Evolutionary conservation across 1,140 invertebrate genomes (phyloP).

Genomic region (Rhagoletis zephyria): DNA sequence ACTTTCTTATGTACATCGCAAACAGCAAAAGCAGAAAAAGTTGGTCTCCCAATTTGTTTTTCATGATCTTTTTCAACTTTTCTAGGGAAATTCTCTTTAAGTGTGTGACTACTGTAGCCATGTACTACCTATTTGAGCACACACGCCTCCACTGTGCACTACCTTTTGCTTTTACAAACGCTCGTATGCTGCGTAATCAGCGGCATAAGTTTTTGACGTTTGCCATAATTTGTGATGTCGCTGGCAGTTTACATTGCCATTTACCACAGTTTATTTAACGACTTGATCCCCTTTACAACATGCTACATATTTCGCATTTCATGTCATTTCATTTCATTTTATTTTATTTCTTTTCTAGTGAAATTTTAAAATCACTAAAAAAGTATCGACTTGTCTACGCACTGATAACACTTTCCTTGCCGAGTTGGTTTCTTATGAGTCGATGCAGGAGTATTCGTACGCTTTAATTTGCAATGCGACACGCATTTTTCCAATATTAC

Average conservation of each 20-base stretch:
- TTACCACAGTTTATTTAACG: constrained; percentile 26
- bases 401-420: background rate
- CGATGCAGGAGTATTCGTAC: background rate
- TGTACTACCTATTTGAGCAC: too few species aligned
- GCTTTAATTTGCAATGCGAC: constrained; percentile 20
- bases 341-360: background rate
- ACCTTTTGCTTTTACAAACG: background rate
- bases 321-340: background rate
- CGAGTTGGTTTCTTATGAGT: background rate
- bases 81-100: too few species aligned
- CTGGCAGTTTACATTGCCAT: background rate
- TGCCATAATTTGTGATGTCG: constrained; percentile 11
- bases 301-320: background rate
- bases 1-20: too few species aligned
- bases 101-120: too few species aligned
- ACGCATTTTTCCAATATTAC: constrained; percentile 15
- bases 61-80: too few species aligned
- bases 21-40: too few species aligned
- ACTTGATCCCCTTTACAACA: background rate
- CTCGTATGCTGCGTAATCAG: background rate
- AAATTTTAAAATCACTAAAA: background rate
- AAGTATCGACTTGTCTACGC: background rate
- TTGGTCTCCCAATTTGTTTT: too few species aligned
- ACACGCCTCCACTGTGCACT: background rate
- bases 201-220: constrained; percentile 20